Percentiles rank a stretch among this genome's conserved stretches.
Evolutionary conservation across 92 coral and sea anemone genomes (phyloP).

Genomic region (Paramuricea clavata): DNA sequence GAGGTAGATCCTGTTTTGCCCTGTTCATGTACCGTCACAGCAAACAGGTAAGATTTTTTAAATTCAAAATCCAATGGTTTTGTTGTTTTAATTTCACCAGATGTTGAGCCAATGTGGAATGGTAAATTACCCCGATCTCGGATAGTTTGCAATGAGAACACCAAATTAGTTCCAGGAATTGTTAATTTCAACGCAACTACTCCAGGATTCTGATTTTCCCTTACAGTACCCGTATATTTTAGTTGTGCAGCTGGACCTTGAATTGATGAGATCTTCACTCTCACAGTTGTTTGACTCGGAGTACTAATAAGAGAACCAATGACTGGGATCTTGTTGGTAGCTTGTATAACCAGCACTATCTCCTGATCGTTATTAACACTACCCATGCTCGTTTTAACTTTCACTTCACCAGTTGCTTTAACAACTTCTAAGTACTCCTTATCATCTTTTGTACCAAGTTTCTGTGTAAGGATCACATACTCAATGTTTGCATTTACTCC

Average conservation of each 20-base stretch:
- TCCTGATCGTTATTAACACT: neutral
- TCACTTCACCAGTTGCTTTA: constrained; percentile 15
- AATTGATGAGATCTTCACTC: neutral
- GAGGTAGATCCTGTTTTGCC: neutral
- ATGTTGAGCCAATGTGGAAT: neutral
- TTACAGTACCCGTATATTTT: neutral
- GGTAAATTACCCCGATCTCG: constrained; percentile 30
- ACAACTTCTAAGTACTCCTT: constrained; percentile 2
- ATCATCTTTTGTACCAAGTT: neutral
- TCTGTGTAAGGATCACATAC: constrained; percentile 48
- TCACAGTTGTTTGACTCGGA: constrained; percentile 21
- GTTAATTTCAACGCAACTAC: neutral
- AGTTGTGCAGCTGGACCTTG: neutral
- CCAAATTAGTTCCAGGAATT: neutral
- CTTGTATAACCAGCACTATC: constrained; percentile 9
- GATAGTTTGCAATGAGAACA: constrained; percentile 6
- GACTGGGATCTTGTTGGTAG: neutral
- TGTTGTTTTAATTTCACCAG: constrained; percentile 76
- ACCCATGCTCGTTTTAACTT: neutral
- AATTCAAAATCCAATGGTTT: constrained; percentile 79
- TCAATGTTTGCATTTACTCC: constrained; percentile 75
- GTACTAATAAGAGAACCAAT: neutral
- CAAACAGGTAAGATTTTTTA: constrained; percentile 78
- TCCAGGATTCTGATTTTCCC: neutral
- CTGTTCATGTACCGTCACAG: neutral